Evolutionary conservation across 2,797 vertebrate genomes (phyloP).

Genomic region (Aulostomus chinensis): DNA sequence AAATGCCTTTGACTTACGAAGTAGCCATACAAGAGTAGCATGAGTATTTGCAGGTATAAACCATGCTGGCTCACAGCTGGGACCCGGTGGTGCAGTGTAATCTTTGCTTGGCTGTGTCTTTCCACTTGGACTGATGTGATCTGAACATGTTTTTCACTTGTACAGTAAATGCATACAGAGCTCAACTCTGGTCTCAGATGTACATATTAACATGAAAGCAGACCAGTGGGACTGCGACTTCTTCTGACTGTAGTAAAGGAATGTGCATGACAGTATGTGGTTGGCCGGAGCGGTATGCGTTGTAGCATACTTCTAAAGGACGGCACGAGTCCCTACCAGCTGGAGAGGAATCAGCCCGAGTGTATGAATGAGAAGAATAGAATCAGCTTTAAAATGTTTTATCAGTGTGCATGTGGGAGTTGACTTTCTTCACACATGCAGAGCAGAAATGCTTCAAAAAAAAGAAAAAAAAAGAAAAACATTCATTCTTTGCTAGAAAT

Average conservation of each 20-base stretch:
- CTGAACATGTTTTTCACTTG: conserved; percentile 26
- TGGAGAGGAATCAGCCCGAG: conserved; percentile 55
- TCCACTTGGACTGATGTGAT: conserved; percentile 23
- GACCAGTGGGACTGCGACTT: conserved; percentile 46
- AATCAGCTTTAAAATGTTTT: conserved; percentile 56
- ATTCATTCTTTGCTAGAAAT: no score
- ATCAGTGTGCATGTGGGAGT: conserved; percentile 40
- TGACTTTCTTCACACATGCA: no score
- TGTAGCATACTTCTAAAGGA: conserved; percentile 69
- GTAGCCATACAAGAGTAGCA: conserved; percentile 79
- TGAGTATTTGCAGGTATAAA: conserved; percentile 52
- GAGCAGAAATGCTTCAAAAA: no score
- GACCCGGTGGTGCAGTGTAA: conserved; percentile 43
- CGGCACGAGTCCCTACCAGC: conserved; percentile 40
- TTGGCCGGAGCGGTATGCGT: conserved; percentile 61
- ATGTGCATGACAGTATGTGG: conserved; percentile 42
- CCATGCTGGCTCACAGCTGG: conserved; percentile 22
- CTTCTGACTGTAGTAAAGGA: conserved; percentile 42
- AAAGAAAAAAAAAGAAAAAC: no score
- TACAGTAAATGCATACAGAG: conserved; percentile 26
- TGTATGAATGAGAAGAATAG: conserved; percentile 49
- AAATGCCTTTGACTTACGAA: conserved; percentile 75
- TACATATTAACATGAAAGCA: conserved; percentile 42
- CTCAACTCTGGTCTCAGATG: conserved; percentile 46
- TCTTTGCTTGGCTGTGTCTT: conserved; percentile 29